phyloP scores from a whole-genome alignment of 2,797 vertebrate genomes.

The Anas georgica region DNA sequence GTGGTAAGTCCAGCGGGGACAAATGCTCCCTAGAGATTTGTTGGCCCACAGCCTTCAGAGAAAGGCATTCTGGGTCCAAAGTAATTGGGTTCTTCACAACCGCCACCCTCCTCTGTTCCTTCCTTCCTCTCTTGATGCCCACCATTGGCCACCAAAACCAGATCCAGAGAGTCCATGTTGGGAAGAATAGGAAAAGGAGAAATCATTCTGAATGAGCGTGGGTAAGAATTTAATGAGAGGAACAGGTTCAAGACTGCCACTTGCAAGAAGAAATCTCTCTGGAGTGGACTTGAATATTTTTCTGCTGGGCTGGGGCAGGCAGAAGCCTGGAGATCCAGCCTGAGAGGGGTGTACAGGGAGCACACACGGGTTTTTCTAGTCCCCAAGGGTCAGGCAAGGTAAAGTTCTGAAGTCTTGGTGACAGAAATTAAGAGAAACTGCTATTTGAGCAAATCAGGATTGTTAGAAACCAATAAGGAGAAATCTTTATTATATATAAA shows the following conservation, averaged over 20 bases:
- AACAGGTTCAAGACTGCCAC: background rate
- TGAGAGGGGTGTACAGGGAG: conserved; percentile 15
- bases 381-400: background rate
- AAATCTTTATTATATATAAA: conserved; percentile 75
- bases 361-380: background rate
- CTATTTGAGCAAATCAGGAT: conserved; percentile 71
- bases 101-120: conserved; percentile 28
- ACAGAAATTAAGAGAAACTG: conserved; percentile 28
- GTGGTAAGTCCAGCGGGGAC: background rate
- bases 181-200: background rate
- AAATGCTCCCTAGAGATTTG: background rate
- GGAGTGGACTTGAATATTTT: background rate
- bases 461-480: conserved; percentile 69
- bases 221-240: background rate
- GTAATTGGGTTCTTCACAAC: background rate
- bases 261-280: background rate
- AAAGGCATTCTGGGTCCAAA: background rate
- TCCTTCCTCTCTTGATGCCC: background rate
- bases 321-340: background rate
- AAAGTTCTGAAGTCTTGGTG: conserved; percentile 42
- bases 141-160: background rate
- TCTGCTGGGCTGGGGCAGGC: background rate
- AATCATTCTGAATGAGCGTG: background rate
- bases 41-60: background rate
- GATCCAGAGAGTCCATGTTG: background rate